Conservation (phyloP, 2,113 vertebrate genomes). For the Solenodon paradoxus region DNA sequence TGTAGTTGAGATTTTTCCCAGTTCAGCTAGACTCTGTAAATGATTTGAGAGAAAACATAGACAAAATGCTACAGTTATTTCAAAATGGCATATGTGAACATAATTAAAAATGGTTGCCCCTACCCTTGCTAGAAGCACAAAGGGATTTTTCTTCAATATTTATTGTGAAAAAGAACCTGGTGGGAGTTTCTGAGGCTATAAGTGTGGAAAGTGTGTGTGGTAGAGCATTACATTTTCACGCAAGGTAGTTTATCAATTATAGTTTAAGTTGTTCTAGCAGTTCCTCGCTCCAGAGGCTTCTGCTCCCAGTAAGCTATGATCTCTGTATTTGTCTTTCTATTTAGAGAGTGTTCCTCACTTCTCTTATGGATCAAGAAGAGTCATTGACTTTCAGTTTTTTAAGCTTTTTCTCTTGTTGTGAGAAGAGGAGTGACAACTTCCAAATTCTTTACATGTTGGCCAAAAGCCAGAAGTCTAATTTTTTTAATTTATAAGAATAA, state of each 20-base stretch:
- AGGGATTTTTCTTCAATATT: neutral
- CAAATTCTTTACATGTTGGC: neutral
- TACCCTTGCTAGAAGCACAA: neutral
- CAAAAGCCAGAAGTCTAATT: neutral
- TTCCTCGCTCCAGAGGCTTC: neutral
- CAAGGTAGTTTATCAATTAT: neutral
- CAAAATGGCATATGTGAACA: neutral
- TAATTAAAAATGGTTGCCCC: neutral
- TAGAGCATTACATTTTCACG: no score
- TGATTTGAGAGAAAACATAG: neutral
- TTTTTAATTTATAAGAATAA: neutral
- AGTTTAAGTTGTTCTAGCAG: neutral
- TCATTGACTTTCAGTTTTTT: neutral
- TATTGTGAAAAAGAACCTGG: neutral
- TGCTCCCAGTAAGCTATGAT: neutral
- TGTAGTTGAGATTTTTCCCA: neutral
- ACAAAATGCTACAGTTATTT: neutral
- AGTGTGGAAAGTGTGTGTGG: neutral
- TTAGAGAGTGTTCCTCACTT: neutral
- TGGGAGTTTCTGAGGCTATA: neutral
- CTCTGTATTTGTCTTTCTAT: neutral
- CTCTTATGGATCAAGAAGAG: neutral
- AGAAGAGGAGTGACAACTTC: neutral
- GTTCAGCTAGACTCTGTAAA: neutral
- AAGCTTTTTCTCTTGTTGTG: neutral